Percentiles rank a stretch among this genome's conserved stretches.
Conservation (phyloP, 2,888 invertebrate species). For the Drosophila putrida region DNA sequence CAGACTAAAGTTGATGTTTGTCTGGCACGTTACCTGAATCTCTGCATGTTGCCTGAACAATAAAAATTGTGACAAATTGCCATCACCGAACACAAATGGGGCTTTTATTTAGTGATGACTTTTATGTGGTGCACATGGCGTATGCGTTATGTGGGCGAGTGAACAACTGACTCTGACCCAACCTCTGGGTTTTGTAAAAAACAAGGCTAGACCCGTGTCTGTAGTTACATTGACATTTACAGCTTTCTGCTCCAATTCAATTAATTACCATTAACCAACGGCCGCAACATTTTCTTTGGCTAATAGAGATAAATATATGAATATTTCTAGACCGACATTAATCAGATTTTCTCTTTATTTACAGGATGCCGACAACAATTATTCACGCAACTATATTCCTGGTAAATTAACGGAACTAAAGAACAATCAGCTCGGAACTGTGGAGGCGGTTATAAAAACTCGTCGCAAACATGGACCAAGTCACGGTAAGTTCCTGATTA, state of each 20-base stretch:
- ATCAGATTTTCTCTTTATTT: constrained; percentile 30
- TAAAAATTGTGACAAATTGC: constrained; percentile 80
- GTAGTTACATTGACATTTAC: constrained; percentile 23
- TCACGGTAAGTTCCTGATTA: constrained; percentile 20
- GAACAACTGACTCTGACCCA: constrained; percentile 11
- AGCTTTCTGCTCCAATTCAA: constrained; percentile 38
- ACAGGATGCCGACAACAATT: constrained; percentile 79
- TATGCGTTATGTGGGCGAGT: constrained; percentile 58
- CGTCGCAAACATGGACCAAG: constrained; percentile 71
- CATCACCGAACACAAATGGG: constrained; percentile 66
- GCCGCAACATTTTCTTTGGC: constrained; percentile 26
- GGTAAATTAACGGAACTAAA: constrained; percentile 82
- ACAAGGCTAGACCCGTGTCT: neutral
- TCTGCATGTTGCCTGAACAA: constrained; percentile 54
- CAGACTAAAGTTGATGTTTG: constrained; percentile 50
- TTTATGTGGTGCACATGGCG: constrained; percentile 68
- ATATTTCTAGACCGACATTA: constrained; percentile 16
- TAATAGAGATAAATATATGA: constrained; percentile 3
- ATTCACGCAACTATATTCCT: constrained; percentile 79
- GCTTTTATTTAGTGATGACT: constrained; percentile 68
- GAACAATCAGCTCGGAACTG: constrained; percentile 80
- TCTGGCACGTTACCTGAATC: constrained; percentile 75
- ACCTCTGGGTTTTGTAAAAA: neutral
- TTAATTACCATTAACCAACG: constrained; percentile 45
- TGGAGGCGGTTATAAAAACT: constrained; percentile 77